phyloP scores from a whole-genome alignment of 2,888 invertebrate species.

The Adelognathus sp. region DNA sequence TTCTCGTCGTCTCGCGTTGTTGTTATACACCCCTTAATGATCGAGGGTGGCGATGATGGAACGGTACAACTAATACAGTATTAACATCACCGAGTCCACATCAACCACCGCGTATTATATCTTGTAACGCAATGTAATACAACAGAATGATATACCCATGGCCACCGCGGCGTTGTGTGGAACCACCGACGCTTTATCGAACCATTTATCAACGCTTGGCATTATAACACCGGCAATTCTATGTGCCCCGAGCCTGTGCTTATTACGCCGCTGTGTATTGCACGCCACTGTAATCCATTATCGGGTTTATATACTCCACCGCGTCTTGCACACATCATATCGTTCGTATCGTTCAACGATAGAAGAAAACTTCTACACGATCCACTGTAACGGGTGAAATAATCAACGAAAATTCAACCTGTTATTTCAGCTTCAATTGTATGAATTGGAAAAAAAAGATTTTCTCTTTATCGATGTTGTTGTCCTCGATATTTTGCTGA shows the following conservation, averaged over 20 bases:
- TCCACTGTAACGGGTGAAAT: no score
- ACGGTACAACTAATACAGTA: conserved; percentile 62
- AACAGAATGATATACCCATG: conserved; percentile 1
- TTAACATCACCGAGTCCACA: conserved; percentile 54
- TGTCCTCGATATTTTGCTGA: no score
- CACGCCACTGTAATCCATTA: conserved; percentile 65
- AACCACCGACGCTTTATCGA: conserved; percentile 38
- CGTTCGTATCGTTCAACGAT: no score
- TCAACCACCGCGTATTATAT: conserved; percentile 69
- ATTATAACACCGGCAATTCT: conserved; percentile 32
- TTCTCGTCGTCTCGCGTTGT: conserved; percentile 68
- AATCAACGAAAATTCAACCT: no score
- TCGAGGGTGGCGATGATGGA: conserved; percentile 67
- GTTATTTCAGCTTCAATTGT: no score
- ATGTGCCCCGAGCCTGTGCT: not conserved
- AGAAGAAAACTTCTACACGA: no score
- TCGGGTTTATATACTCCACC: not conserved
- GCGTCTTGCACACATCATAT: not conserved
- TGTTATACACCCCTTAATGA: conserved; percentile 40
- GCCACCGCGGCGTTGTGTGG: not conserved
- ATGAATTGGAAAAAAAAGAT: no score
- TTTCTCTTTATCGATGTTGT: no score
- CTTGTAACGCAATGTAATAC: conserved; percentile 40
- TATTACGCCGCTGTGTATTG: conserved; percentile 18
- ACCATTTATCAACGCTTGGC: conserved; percentile 46